Evolutionary conservation across 1,140 invertebrate species (phyloP).

Genomic region (Diachasmimorpha longicaudata): DNA sequence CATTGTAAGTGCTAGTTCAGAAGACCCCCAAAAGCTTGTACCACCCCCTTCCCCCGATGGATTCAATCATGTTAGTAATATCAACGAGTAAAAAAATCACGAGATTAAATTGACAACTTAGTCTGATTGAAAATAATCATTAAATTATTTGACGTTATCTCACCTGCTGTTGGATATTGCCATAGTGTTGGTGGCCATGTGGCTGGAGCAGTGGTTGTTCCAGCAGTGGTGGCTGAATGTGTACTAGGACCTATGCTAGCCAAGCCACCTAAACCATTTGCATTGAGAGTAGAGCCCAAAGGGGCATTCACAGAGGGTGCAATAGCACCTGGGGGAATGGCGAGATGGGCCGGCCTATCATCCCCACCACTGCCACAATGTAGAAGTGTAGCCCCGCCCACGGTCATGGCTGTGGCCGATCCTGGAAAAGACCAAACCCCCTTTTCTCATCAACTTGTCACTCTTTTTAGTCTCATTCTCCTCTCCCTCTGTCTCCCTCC

Average conservation of each 20-base stretch:
- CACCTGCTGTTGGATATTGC: constrained; percentile 73
- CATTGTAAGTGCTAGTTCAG: no score
- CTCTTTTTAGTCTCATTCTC: constrained; percentile 16
- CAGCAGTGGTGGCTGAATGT: constrained; percentile 50
- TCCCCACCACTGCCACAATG: constrained; percentile 57
- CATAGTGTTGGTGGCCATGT: constrained; percentile 69
- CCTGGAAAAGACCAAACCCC: constrained; percentile 49
- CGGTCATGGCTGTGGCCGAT: constrained; percentile 67
- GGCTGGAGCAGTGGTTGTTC: constrained; percentile 46
- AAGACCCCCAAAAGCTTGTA: no score
- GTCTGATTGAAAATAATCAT: not conserved
- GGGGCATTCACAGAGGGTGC: constrained; percentile 60
- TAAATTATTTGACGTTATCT: constrained; percentile 32
- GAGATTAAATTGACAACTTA: not conserved
- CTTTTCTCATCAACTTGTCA: not conserved
- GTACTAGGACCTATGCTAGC: constrained; percentile 58
- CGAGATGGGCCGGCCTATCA: constrained; percentile 60
- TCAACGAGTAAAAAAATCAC: no score
- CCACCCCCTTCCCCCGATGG: no score
- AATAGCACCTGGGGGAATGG: constrained; percentile 60
- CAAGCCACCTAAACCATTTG: constrained; percentile 62
- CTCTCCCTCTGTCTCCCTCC: constrained; percentile 26
- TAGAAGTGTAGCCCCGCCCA: constrained; percentile 57
- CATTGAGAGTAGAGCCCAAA: constrained; percentile 56
- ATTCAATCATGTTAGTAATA: no score